Percentiles rank a stretch among this genome's conserved stretches.
Evolutionary conservation across 2,113 vertebrate species (phyloP).

Genomic region (Melierax canorus): DNA sequence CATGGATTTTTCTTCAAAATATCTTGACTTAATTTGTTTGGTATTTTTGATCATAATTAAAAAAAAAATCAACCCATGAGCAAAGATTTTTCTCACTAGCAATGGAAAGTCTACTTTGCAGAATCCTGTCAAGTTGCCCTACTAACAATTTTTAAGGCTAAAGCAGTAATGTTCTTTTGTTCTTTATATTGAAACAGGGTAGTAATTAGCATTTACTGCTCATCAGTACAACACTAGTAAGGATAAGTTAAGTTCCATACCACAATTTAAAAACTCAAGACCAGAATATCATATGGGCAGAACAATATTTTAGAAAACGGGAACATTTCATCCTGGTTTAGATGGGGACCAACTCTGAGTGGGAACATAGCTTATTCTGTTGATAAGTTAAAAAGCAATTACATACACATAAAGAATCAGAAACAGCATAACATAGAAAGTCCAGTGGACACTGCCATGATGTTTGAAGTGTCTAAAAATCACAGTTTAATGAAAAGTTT

Average conservation of each 20-base stretch:
- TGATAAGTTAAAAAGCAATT: background rate
- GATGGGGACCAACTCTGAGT: background rate
- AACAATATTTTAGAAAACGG: background rate
- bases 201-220: background rate
- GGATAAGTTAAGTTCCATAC: background rate
- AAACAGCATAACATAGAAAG: background rate
- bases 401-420: background rate
- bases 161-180: background rate
- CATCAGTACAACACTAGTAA: background rate
- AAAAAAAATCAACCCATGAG: background rate
- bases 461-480: background rate
- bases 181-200: background rate
- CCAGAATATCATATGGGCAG: background rate
- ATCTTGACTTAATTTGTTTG: background rate
- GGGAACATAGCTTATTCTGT: background rate
- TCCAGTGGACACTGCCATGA: background rate
- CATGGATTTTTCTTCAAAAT: background rate
- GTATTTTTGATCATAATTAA: background rate
- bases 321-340: background rate
- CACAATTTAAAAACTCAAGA: background rate
- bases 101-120: background rate
- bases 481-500: background rate
- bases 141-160: background rate
- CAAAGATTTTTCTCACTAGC: background rate
- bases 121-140: background rate